Evolutionary conservation across 2,797 vertebrate genomes (phyloP).

Genomic region (Lemur catta): DNA sequence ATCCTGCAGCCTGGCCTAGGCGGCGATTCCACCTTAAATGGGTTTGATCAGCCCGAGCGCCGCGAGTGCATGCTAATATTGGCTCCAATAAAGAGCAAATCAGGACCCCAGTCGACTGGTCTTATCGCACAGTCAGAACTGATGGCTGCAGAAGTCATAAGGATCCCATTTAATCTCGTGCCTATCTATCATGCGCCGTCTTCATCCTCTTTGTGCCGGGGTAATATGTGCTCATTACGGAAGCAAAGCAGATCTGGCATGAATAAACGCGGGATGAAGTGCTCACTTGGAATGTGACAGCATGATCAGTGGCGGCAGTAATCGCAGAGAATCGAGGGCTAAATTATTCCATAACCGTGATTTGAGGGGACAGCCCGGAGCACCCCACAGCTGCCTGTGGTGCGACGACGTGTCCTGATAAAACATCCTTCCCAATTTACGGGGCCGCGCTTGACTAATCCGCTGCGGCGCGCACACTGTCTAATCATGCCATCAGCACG

Average conservation of each 20-base stretch:
- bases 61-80: slow-evolving; percentile 89
- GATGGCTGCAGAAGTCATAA: slow-evolving; percentile 95
- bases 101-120: slow-evolving; percentile 88
- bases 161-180: slow-evolving; percentile 95
- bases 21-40: slow-evolving; percentile 91
- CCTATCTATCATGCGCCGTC: slow-evolving; percentile 93
- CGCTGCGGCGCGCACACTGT: slow-evolving; percentile 89
- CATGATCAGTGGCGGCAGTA: slow-evolving; percentile 91
- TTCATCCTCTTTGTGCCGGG: slow-evolving; percentile 90
- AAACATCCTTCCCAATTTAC: slow-evolving; percentile 97
- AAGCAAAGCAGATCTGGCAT: slow-evolving; percentile 96
- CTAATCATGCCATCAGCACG: slow-evolving; percentile 94
- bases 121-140: slow-evolving; percentile 92
- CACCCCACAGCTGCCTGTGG: slow-evolving; percentile 91
- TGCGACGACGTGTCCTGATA: slow-evolving; percentile 92
- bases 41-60: slow-evolving; percentile 85
- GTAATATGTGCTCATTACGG: slow-evolving; percentile 97
- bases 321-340: slow-evolving; percentile 91
- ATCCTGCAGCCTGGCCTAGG: slow-evolving; percentile 55
- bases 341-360: slow-evolving; percentile 93
- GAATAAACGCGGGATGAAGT: slow-evolving; percentile 94
- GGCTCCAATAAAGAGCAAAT: slow-evolving; percentile 94
- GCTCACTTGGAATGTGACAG: slow-evolving; percentile 93
- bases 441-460: slow-evolving; percentile 93
- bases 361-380: slow-evolving; percentile 92